Evolutionary conservation across 23 tunicate genomes (phyloP).

Genomic region (Styela clava): DNA sequence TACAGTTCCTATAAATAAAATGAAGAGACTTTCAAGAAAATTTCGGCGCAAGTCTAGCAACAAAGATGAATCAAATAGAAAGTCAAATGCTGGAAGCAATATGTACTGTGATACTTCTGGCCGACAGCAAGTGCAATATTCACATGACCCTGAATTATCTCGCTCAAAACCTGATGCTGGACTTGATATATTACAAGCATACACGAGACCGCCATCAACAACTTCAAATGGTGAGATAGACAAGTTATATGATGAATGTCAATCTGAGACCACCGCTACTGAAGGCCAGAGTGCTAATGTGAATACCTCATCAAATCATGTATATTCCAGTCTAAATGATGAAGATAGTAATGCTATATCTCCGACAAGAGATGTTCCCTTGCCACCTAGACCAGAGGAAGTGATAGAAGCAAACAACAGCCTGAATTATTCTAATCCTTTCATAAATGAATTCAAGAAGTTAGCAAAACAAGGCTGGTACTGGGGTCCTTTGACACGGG

Average conservation of each 20-base stretch:
- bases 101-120: not conserved
- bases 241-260: not conserved
- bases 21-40: slow-evolving; percentile 20
- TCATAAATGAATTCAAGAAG: slow-evolving; percentile 11
- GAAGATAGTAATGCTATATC: not conserved
- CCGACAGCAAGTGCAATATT: not conserved
- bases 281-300: not conserved
- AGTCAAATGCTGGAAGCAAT: not conserved
- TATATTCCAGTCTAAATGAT: slow-evolving; percentile 1
- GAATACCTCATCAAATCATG: not conserved
- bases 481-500: slow-evolving; percentile 83
- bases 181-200: no score
- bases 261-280: not conserved
- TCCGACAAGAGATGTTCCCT: not conserved
- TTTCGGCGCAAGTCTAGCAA: not conserved
- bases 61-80: not conserved
- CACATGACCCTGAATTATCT: no score
- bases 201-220: no score
- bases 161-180: no score
- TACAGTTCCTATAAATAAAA: slow-evolving; percentile 7
- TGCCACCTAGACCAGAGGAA: not conserved
- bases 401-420: not conserved
- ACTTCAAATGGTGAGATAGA: no score
- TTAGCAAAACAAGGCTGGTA: slow-evolving; percentile 80
- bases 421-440: not conserved